A percentile compares a stretch with the other conserved stretches of the same genome.
Evolutionary conservation across 2,888 invertebrate species (phyloP).

Genomic region (Subacronicta megacephala): DNA sequence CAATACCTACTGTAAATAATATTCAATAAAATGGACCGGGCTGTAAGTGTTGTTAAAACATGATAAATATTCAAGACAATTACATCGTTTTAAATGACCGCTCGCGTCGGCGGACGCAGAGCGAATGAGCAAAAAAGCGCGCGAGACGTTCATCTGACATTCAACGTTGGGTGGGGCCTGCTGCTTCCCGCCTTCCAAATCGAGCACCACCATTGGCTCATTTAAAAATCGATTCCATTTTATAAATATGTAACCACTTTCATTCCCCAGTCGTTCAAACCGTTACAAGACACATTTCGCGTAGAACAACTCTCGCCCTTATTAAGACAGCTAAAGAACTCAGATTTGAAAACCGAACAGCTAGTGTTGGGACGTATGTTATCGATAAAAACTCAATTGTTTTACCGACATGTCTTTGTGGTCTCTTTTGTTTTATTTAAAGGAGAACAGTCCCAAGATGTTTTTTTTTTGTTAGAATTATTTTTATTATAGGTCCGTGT

Average conservation of each 20-base stretch:
- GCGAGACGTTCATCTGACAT: constrained; percentile 83
- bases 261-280: constrained; percentile 64
- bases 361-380: constrained; percentile 68
- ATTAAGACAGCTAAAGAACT: constrained; percentile 41
- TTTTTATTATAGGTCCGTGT: constrained; percentile 63
- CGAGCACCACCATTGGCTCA: constrained; percentile 83
- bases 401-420: constrained; percentile 88
- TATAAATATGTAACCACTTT: constrained; percentile 89
- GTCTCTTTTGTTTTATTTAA: constrained; percentile 89
- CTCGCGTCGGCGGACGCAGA: constrained; percentile 73
- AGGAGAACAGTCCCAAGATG: constrained; percentile 76
- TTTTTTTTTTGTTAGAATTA: constrained; percentile 66
- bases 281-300: constrained; percentile 45
- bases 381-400: constrained; percentile 80
- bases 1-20: constrained; percentile 28
- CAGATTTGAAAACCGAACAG: constrained; percentile 55
- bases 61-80: constrained; percentile 44
- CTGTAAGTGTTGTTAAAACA: constrained; percentile 45
- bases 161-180: constrained; percentile 79
- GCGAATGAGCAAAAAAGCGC: constrained; percentile 84
- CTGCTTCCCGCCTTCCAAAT: constrained; percentile 79
- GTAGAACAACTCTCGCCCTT: constrained; percentile 50
- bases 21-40: constrained; percentile 36
- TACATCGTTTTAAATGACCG: constrained; percentile 55
- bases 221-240: constrained; percentile 90